A percentile compares a stretch with the other conserved stretches of the same genome.
These are phyloP conservation scores for Catharus minimus DNA, from an alignment of 2,113 vertebrate species.

Conservation along the genomic window DNA sequence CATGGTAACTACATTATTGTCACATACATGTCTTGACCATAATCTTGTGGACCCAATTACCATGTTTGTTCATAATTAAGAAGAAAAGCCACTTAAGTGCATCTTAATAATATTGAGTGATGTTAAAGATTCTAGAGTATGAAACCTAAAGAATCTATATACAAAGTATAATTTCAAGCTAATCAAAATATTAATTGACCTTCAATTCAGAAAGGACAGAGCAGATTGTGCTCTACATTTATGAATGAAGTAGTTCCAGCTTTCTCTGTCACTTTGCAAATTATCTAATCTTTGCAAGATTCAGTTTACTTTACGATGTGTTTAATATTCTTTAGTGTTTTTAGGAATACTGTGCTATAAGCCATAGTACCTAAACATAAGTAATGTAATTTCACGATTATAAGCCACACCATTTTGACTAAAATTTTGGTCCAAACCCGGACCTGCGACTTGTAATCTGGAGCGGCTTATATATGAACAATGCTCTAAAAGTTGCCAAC, in stretches of 20 bases:
- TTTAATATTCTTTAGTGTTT: background rate
- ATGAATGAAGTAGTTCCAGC: background rate
- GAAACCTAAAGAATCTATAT: background rate
- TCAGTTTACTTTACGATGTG: background rate
- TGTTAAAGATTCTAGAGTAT: background rate
- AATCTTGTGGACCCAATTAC: background rate
- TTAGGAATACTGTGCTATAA: background rate
- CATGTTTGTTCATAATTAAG: background rate
- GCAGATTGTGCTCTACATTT: background rate
- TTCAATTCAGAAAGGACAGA: background rate
- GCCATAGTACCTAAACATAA: background rate
- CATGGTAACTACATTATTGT: background rate
- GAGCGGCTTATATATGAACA: too few relatives aligned
- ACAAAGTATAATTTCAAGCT: background rate
- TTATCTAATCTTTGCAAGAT: background rate
- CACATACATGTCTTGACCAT: rapidly evolving
- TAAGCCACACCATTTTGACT: too few relatives aligned
- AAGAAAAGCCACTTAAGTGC: background rate
- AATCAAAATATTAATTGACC: background rate
- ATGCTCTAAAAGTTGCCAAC: too few relatives aligned
- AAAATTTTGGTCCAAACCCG: too few relatives aligned
- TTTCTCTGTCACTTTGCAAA: background rate
- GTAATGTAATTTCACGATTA: too few relatives aligned
- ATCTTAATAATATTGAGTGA: background rate
- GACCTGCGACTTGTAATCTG: too few relatives aligned